phyloP scores from a whole-genome alignment of 1,140 invertebrate species.

The Tetragonula clypearis region DNA sequence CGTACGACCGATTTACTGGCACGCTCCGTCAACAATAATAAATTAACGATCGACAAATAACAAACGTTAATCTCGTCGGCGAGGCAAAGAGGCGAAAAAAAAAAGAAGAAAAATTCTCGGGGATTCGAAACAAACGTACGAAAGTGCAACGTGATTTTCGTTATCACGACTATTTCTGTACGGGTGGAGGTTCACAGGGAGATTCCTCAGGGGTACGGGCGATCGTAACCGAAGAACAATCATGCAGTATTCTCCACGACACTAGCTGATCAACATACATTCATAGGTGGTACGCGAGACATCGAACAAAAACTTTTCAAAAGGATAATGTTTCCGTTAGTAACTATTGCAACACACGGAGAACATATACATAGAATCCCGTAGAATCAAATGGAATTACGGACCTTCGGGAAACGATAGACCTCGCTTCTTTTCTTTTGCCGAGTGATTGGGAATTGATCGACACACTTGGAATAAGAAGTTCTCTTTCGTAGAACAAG shows the following conservation, averaged over 20 bases:
- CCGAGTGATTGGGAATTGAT: no score
- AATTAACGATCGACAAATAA: not conserved
- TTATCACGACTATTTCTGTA: slow-evolving; percentile 44
- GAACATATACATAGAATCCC: no score
- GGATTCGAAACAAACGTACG: not conserved
- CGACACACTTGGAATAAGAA: not conserved
- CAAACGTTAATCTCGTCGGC: not conserved
- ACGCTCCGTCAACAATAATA: not conserved
- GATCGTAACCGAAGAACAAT: slow-evolving; percentile 45
- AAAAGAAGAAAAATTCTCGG: not conserved
- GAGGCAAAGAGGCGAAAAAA: not conserved
- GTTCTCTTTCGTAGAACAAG: not conserved
- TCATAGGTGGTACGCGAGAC: not conserved
- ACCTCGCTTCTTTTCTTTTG: not conserved
- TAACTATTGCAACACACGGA: not conserved
- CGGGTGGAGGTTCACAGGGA: slow-evolving; percentile 22
- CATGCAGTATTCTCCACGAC: slow-evolving; percentile 56
- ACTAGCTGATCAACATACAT: slow-evolving; percentile 42
- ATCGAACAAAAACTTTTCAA: not conserved
- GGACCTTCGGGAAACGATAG: not conserved
- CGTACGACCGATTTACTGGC: not conserved
- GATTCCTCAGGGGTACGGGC: slow-evolving; percentile 36
- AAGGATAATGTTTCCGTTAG: slow-evolving; percentile 2
- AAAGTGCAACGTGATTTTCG: not conserved
- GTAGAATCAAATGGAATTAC: not conserved